Conservation (phyloP, 1,140 invertebrate genomes). For the Papilio xuthus region DNA sequence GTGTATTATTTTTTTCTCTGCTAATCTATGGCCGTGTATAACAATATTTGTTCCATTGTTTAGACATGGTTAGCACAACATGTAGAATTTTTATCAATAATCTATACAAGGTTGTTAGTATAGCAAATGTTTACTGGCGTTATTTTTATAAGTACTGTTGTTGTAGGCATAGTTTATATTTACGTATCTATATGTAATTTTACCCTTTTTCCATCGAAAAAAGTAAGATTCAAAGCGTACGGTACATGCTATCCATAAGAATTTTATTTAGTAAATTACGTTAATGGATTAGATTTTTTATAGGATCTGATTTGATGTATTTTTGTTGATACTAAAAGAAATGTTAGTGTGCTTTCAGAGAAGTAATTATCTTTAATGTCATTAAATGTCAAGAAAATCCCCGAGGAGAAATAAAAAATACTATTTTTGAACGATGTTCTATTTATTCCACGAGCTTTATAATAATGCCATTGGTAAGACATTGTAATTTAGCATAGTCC, state of each 20-base stretch:
- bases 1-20: background rate
- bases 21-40: conserved; percentile 1
- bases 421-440: background rate
- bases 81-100: conserved; percentile 24
- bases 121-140: background rate
- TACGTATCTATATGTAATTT: no score
- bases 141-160: background rate
- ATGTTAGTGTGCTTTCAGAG: background rate
- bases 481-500: background rate
- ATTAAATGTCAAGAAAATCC: conserved; percentile 4
- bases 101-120: conserved; percentile 25
- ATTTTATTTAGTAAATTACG: background rate
- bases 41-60: conserved; percentile 26
- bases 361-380: background rate
- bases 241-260: no score
- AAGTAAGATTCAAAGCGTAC: no score
- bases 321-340: background rate
- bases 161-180: background rate
- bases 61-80: conserved; percentile 4
- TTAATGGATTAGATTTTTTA: background rate
- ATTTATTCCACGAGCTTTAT: background rate
- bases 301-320: background rate
- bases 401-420: background rate
- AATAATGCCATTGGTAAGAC: background rate
- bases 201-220: no score